phyloP scores from a whole-genome alignment of 2,888 invertebrate species.

The Eledona agricola region DNA sequence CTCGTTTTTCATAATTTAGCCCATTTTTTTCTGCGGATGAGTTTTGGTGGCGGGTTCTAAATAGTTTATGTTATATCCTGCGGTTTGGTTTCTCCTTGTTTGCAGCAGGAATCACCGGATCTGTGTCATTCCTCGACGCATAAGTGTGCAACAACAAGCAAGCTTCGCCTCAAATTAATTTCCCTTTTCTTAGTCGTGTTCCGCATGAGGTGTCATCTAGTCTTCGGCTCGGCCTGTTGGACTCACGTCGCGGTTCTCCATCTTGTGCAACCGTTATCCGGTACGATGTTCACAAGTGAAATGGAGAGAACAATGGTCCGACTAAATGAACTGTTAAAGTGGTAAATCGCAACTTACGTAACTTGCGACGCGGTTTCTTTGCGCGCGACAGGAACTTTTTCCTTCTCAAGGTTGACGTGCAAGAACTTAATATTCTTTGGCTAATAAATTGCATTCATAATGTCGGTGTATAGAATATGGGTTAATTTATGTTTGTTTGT shows the following conservation, averaged over 20 bases:
- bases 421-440: conserved; percentile 27
- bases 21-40: too few species aligned
- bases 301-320: conserved; percentile 27
- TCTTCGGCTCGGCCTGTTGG: conserved; percentile 12
- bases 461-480: conserved; percentile 22
- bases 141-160: too few species aligned
- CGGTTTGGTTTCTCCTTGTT: too few species aligned
- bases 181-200: conserved; percentile 25
- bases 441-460: conserved; percentile 32
- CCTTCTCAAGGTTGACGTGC: conserved; percentile 36
- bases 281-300: conserved; percentile 26
- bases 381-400: conserved; percentile 32
- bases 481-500: conserved; percentile 26
- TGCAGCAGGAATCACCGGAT: too few species aligned
- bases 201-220: conserved; percentile 24
- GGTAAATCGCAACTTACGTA: conserved; percentile 32
- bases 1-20: too few species aligned
- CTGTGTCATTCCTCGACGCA: too few species aligned
- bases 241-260: conserved; percentile 25
- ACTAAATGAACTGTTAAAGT: conserved; percentile 33
- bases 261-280: conserved; percentile 28
- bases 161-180: too few species aligned
- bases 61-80: too few species aligned
- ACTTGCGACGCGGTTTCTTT: conserved; percentile 34
- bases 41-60: too few species aligned